These are phyloP conservation scores for Endotricha flammealis DNA, from an alignment of 2,888 invertebrate genomes.

Conservation along the genomic window DNA sequence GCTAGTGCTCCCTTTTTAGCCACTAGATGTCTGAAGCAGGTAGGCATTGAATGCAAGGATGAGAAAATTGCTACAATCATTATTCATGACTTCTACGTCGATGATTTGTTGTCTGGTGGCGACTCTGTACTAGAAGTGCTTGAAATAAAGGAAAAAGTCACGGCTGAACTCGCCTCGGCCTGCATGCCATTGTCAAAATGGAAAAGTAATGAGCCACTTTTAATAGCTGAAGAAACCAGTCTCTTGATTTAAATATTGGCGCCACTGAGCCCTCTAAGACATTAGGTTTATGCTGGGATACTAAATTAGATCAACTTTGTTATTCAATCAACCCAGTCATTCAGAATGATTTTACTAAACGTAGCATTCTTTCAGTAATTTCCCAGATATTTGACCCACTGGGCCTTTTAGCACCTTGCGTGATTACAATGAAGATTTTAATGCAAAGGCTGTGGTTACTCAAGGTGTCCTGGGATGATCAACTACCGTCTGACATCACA, in stretches of 20 bases:
- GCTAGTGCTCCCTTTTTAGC: conserved; percentile 26
- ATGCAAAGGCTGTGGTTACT: conserved; percentile 22
- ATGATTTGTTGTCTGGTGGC: conserved; percentile 18
- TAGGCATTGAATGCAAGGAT: conserved; percentile 21
- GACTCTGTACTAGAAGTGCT: too few relatives aligned
- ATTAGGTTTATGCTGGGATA: too few relatives aligned
- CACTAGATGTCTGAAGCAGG: conserved; percentile 21
- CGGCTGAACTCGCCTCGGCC: too few relatives aligned
- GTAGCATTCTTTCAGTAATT: conserved; percentile 15
- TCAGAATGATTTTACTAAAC: not conserved
- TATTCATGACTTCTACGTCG: conserved; percentile 25
- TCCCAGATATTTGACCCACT: conserved; percentile 22
- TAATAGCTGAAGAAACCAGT: too few relatives aligned
- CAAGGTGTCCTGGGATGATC: conserved; percentile 23
- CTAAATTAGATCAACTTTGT: too few relatives aligned
- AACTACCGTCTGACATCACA: conserved; percentile 16
- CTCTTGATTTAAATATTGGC: too few relatives aligned
- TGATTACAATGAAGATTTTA: conserved; percentile 22
- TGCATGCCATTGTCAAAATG: too few relatives aligned
- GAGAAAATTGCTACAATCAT: conserved; percentile 15
- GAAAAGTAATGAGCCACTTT: too few relatives aligned
- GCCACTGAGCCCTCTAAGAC: too few relatives aligned
- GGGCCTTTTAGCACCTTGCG: conserved; percentile 20
- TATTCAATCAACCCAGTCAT: not conserved
- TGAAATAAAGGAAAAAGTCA: too few relatives aligned